Evolutionary conservation across 2,888 invertebrate species (phyloP).

Genomic region (Drosophila flavopinicola): DNA sequence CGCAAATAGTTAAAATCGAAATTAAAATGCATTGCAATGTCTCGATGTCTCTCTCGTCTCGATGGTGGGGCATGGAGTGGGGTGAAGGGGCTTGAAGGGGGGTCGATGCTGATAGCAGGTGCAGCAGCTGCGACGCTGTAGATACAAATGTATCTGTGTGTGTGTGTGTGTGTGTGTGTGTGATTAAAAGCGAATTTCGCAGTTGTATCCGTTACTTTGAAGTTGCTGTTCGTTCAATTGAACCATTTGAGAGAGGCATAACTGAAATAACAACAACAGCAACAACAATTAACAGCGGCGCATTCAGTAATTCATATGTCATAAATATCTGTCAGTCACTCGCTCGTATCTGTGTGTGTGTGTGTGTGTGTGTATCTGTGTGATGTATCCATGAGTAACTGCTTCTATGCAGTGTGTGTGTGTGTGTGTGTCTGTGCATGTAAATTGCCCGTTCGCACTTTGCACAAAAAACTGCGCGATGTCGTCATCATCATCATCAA

Average conservation of each 20-base stretch:
- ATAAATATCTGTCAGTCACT: constrained; percentile 70
- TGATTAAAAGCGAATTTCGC: constrained; percentile 53
- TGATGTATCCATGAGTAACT: constrained; percentile 34
- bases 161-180: too few relatives aligned
- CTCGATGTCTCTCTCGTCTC: neutral
- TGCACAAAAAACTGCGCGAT: constrained; percentile 60
- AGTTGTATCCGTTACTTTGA: constrained; percentile 69
- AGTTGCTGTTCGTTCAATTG: constrained; percentile 62
- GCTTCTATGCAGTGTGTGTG: constrained; percentile 20
- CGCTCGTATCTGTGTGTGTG: constrained; percentile 22
- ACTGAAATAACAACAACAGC: constrained; percentile 22
- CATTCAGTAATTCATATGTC: constrained; percentile 74
- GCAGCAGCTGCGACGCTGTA: constrained; percentile 14
- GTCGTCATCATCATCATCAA: constrained; percentile 50
- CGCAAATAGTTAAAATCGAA: constrained; percentile 66
- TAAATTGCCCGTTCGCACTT: constrained; percentile 62
- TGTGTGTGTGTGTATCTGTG: too few relatives aligned
- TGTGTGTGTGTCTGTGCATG: constrained; percentile 39
- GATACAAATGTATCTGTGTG: constrained; percentile 46
- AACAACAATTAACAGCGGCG: constrained; percentile 65
- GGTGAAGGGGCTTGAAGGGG: neutral
- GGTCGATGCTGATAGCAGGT: neutral
- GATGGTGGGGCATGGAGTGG: neutral
- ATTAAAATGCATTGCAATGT: constrained; percentile 65
- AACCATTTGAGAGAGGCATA: constrained; percentile 67